Evolutionary conservation across 2,888 invertebrate species (phyloP), one percentile per base, ranked within the genome.

Genomic region (Malacosoma neustria): DNA sequence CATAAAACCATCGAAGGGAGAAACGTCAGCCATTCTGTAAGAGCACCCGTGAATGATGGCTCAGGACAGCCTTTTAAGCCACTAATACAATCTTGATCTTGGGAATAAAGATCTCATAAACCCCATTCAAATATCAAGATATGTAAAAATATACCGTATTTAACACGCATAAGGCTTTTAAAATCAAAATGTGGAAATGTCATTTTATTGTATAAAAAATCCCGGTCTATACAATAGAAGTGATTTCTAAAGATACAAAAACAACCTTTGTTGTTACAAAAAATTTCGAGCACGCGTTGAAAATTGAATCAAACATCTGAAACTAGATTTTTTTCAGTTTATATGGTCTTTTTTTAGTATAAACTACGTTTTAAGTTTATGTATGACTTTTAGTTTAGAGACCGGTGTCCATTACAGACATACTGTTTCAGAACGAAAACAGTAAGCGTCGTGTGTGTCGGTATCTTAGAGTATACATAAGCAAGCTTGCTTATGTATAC

Each of bases 81-180:
- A 79, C 84, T 84, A 85, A 85, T 84, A 77, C 75, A 82, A 82
- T 84, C 82, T 80, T 68, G 73, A 77, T 66, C 73, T 75, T 70
- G 55, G 66, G 64, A 60, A 74, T 61, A 59, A 61, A 76, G 72
- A 72, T 55, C 61, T 76, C 75, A 68, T 56, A 61, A 65, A 65
- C 44, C 43, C 46, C 43, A 43, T 50, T 53, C 45, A 57, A 44
- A 36, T 30, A n/a, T 13, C 11, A 29, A n/a, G 2, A 1, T 3
- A n/a, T 0, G 6, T 30, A 39, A 31, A 33, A n/a, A 11, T 29
- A 29, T 12, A 29, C 22, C 7, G 5, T 22, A 22, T 34, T 22
- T 0, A 11, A 13, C 13, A 32, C n/a, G 11, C 13, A 13, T 13
- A 5, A 2, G 5, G n/a, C n/a, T 2, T 32, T 13, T 42, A 36